A percentile compares a stretch with the other conserved stretches of the same genome.
phyloP scores from a whole-genome alignment of 2,113 vertebrate species.

The Rissa tridactyla region DNA sequence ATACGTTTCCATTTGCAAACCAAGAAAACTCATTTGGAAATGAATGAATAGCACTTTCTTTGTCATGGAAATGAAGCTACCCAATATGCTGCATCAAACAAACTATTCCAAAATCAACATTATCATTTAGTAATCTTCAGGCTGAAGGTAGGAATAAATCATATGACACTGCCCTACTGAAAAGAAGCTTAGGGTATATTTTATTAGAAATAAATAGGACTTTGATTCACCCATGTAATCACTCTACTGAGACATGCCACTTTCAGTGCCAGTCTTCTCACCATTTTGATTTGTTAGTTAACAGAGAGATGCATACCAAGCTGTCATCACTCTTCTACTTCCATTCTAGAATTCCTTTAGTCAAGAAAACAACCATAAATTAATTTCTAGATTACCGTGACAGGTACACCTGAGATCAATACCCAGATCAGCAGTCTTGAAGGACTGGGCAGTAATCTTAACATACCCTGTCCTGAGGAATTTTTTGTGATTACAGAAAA shows the following conservation, averaged over 20 bases:
- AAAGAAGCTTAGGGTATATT: background rate
- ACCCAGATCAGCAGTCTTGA: background rate
- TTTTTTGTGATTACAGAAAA: background rate
- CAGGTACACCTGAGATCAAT: background rate
- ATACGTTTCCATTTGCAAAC: background rate
- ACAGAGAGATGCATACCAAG: background rate
- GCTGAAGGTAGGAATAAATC: background rate
- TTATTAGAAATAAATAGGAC: background rate
- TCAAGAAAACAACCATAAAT: background rate
- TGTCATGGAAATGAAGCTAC: background rate
- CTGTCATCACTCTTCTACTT: background rate
- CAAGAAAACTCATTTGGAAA: background rate
- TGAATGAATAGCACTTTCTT: background rate
- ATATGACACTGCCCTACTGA: rapidly evolving
- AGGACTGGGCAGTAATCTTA: background rate
- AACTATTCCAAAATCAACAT: background rate
- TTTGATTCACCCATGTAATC: background rate
- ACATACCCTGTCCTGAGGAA: background rate
- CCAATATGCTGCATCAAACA: background rate
- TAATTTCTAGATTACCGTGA: background rate
- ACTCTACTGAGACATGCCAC: background rate
- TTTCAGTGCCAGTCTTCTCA: background rate
- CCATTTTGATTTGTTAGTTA: background rate
- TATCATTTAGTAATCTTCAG: background rate
- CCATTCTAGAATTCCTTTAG: background rate